Evolutionary conservation across 2,797 vertebrate genomes (phyloP).

Genomic region (Tangara arthus): DNA sequence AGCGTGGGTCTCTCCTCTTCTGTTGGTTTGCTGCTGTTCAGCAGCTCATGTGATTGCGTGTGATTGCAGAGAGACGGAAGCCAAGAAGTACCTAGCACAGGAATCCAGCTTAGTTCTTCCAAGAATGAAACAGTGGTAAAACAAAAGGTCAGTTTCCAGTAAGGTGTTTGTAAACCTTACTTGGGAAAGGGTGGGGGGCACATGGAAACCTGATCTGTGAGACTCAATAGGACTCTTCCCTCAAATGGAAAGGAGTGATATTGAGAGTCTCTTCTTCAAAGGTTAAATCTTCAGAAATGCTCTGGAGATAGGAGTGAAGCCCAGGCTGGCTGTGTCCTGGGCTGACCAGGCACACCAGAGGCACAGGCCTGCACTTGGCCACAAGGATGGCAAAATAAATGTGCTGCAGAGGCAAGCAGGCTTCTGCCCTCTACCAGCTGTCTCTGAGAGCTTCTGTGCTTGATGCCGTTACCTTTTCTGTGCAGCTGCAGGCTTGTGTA

Average conservation of each 20-base stretch:
- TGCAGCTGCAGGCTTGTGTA: neutral
- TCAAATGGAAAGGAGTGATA: neutral
- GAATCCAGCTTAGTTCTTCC: neutral
- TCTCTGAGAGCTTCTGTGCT: neutral
- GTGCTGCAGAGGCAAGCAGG: neutral
- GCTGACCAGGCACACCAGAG: neutral
- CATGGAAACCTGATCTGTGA: neutral
- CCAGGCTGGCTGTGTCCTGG: neutral
- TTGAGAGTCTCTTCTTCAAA: neutral
- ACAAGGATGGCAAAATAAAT: neutral
- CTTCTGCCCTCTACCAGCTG: accelerated
- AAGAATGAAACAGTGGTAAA: neutral
- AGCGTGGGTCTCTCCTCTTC: neutral
- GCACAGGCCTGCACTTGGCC: neutral
- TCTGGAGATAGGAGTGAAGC: neutral
- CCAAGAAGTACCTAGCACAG: neutral
- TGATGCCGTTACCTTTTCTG: neutral
- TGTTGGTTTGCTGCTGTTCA: neutral
- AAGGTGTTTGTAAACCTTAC: neutral
- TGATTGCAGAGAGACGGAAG: neutral
- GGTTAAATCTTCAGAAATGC: neutral
- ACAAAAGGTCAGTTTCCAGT: neutral
- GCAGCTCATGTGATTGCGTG: neutral
- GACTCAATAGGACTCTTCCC: neutral
- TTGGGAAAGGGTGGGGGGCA: neutral